phyloP scores from a whole-genome alignment of 2,888 invertebrate species.

The Nebria salina region DNA sequence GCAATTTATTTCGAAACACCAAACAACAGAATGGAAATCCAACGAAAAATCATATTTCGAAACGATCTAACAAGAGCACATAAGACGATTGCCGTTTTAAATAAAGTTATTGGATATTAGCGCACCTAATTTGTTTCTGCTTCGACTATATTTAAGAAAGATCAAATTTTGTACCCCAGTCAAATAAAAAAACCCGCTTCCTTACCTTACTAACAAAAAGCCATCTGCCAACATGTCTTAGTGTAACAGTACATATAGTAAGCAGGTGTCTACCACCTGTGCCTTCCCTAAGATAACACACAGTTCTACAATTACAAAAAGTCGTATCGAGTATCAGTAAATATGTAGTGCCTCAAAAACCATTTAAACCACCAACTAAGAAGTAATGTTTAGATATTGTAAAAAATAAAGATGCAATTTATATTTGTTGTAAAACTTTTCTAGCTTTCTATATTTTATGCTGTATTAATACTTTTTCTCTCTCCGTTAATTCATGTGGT shows the following conservation, averaged over 20 bases:
- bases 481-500: background rate
- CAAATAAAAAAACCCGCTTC: too few species aligned
- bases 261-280: conserved; percentile 22
- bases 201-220: background rate
- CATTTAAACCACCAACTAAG: too few species aligned
- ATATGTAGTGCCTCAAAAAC: background rate
- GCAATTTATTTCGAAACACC: background rate
- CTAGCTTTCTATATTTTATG: background rate
- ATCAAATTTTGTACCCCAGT: too few species aligned
- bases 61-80: too few species aligned
- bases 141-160: too few species aligned
- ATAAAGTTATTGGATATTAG: too few species aligned
- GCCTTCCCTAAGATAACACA: background rate
- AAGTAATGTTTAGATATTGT: too few species aligned
- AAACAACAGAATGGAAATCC: too few species aligned
- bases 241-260: conserved; percentile 2
- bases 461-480: background rate
- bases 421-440: background rate
- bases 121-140: too few species aligned
- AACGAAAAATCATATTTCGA: too few species aligned
- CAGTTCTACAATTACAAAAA: conserved; percentile 11
- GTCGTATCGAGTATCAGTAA: conserved; percentile 17
- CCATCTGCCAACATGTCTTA: background rate
- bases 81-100: too few species aligned
- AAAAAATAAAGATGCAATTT: too few species aligned